Evolutionary conservation across 2,797 vertebrate species (phyloP).

Genomic region (Lutjanus argentimaculatus): DNA sequence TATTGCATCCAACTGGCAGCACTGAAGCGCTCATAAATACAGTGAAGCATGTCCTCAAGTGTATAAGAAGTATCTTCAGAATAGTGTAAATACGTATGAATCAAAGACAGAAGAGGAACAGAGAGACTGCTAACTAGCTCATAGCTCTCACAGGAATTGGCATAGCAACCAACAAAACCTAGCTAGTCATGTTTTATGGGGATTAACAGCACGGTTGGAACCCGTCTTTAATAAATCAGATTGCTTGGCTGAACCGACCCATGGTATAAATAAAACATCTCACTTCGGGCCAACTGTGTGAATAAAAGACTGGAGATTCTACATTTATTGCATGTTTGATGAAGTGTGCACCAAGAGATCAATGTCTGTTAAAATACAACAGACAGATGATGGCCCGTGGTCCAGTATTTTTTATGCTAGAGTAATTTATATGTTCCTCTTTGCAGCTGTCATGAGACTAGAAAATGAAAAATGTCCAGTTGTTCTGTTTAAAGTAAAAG

Average conservation of each 20-base stretch:
- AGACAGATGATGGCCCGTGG: background rate
- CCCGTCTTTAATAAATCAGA: slow-evolving; percentile 59
- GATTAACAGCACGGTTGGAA: slow-evolving; percentile 52
- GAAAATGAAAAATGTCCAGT: background rate
- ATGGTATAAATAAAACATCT: slow-evolving; percentile 67
- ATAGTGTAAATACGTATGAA: background rate
- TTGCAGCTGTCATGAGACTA: background rate
- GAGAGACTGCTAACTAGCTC: slow-evolving; percentile 29
- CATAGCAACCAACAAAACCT: slow-evolving; percentile 7
- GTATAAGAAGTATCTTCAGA: background rate
- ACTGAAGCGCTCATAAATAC: background rate
- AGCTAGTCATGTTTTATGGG: slow-evolving; percentile 25
- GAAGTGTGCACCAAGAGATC: background rate
- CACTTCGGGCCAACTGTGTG: slow-evolving; percentile 38
- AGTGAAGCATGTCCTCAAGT: slow-evolving; percentile 1
- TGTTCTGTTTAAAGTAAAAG: background rate
- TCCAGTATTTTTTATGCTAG: background rate
- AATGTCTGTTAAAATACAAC: background rate
- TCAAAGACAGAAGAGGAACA: slow-evolving; percentile 25
- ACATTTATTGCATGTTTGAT: slow-evolving; percentile 26
- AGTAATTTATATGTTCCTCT: background rate
- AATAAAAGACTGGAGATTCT: slow-evolving; percentile 19
- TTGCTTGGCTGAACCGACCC: slow-evolving; percentile 36
- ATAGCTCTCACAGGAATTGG: background rate
- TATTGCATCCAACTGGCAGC: slow-evolving; percentile 9